phyloP scores from a whole-genome alignment of 1,140 invertebrate genomes.

The Phocides pigmalion region DNA sequence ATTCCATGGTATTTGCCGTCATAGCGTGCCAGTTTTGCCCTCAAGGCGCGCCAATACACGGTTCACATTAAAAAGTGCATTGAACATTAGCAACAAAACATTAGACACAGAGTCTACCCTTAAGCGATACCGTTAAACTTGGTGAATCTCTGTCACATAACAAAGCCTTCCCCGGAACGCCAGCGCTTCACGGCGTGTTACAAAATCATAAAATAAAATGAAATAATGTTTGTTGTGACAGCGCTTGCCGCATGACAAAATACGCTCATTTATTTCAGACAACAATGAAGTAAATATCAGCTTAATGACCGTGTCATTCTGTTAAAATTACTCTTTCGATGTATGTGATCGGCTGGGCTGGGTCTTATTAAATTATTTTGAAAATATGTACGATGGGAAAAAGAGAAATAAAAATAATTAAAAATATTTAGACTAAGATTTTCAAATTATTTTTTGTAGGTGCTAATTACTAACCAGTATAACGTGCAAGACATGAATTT shows the following conservation, averaged over 20 bases:
- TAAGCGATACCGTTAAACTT: constrained; percentile 53
- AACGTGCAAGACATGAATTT: too few relatives aligned
- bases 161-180: constrained; percentile 68
- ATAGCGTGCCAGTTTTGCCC: too few relatives aligned
- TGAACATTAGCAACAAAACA: constrained; percentile 58
- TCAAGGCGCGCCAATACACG: too few relatives aligned
- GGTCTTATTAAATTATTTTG: constrained; percentile 11
- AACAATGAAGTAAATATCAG: constrained; percentile 75
- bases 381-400: too few relatives aligned
- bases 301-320: constrained; percentile 70
- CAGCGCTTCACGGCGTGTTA: constrained; percentile 73
- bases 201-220: constrained; percentile 75
- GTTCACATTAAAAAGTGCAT: constrained; percentile 25
- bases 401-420: too few relatives aligned
- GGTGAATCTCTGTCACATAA: constrained; percentile 62
- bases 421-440: too few relatives aligned
- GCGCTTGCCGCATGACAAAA: constrained; percentile 74
- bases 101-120: constrained; percentile 55
- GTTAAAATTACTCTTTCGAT: constrained; percentile 67
- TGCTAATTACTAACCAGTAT: too few relatives aligned
- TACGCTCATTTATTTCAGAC: constrained; percentile 69
- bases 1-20: too few relatives aligned
- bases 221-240: constrained; percentile 82
- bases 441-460: too few relatives aligned
- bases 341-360: constrained; percentile 23